phyloP scores from a whole-genome alignment of 2,113 vertebrate species.

The Cichladusa arquata region DNA sequence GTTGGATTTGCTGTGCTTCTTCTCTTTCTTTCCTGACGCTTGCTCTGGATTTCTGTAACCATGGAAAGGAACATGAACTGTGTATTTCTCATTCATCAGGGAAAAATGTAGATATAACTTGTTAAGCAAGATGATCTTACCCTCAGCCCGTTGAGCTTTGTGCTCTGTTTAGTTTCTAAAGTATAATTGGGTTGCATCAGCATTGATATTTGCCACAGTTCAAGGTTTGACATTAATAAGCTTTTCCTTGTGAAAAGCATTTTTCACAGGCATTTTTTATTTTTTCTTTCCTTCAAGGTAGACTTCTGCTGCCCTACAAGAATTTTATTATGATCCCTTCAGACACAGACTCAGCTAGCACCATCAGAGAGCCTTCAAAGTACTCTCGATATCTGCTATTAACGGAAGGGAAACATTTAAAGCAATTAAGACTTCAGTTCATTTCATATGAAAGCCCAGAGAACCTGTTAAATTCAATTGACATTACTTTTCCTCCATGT shows the following conservation, averaged over 20 bases:
- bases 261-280: neutral
- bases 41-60: constrained; percentile 90
- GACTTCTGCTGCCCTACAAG: neutral
- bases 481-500: neutral
- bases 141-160: constrained; percentile 12
- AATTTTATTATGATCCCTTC: neutral
- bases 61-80: constrained; percentile 31
- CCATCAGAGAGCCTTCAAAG: neutral
- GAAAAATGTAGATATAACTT: constrained; percentile 16
- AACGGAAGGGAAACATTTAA: neutral
- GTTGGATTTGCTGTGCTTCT: constrained; percentile 95
- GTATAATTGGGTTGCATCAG: constrained; percentile 26
- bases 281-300: neutral
- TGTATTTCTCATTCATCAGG: constrained; percentile 30
- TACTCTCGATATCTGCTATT: neutral
- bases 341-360: neutral
- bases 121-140: constrained; percentile 3
- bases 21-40: constrained; percentile 94
- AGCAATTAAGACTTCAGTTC: neutral
- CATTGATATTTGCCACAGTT: constrained; percentile 21
- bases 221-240: constrained; percentile 16
- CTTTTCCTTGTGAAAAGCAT: neutral
- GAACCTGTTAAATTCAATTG: neutral
- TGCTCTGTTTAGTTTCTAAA: constrained; percentile 30
- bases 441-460: neutral